These are phyloP conservation scores for Chydorus sphaericus DNA, from an alignment of 2,888 invertebrate genomes.

Conservation along the genomic window DNA sequence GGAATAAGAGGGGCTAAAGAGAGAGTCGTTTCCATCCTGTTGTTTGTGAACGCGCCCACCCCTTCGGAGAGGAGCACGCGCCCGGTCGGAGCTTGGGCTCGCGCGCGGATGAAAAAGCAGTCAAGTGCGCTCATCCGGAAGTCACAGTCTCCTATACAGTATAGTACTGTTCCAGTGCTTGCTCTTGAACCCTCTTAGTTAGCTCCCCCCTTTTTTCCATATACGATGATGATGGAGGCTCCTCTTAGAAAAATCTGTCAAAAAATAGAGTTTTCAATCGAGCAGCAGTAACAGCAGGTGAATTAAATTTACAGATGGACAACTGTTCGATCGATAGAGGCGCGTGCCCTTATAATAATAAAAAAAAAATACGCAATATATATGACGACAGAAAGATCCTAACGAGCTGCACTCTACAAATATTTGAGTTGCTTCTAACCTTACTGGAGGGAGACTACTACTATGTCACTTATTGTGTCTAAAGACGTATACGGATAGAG, in stretches of 20 bases:
- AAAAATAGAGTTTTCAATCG: no score
- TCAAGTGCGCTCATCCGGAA: slow-evolving; percentile 7
- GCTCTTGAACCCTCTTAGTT: no score
- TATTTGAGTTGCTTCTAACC: slow-evolving; percentile 4
- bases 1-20: neutral
- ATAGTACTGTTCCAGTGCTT: no score
- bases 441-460: no score
- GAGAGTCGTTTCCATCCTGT: neutral
- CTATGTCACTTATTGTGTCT: neutral
- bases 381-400: neutral
- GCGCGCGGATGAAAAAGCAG: neutral
- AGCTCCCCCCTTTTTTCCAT: no score
- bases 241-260: no score
- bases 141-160: slow-evolving; percentile 1
- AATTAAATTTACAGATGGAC: no score
- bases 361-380: neutral
- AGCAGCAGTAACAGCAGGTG: no score
- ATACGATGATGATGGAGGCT: no score
- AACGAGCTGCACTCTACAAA: slow-evolving; percentile 5
- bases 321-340: no score
- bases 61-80: no score
- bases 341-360: neutral
- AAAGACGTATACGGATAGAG: neutral
- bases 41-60: neutral
- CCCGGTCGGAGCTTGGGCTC: neutral